Percentiles rank a stretch among this genome's conserved stretches.
Evolutionary conservation across 2,797 vertebrate genomes (phyloP).

Genomic region (Chaenodraco wilsoni): DNA sequence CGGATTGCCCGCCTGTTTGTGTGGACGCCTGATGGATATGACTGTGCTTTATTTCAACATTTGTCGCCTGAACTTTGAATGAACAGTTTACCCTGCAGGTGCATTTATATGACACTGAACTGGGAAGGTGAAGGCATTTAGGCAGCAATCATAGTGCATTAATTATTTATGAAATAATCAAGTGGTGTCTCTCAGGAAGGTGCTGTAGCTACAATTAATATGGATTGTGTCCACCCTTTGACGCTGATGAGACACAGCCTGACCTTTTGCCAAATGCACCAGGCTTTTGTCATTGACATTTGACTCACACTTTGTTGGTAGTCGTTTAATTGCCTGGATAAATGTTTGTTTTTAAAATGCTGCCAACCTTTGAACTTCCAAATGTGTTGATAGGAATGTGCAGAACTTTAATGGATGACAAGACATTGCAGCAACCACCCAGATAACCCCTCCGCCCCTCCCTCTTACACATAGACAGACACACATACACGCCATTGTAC

Average conservation of each 20-base stretch:
- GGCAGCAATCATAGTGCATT: slow-evolving; percentile 66
- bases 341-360: slow-evolving; percentile 38
- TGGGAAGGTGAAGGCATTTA: slow-evolving; percentile 47
- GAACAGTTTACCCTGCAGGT: slow-evolving; percentile 41
- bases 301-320: slow-evolving; percentile 49
- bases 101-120: slow-evolving; percentile 46
- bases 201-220: slow-evolving; percentile 56
- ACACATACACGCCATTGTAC: slow-evolving; percentile 37
- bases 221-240: slow-evolving; percentile 53
- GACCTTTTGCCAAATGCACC: slow-evolving; percentile 68
- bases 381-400: slow-evolving; percentile 34
- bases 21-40: slow-evolving; percentile 21
- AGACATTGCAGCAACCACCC: slow-evolving; percentile 52
- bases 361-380: slow-evolving; percentile 37
- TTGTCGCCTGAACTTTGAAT: slow-evolving; percentile 58
- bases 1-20: slow-evolving; percentile 40
- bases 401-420: slow-evolving; percentile 55
- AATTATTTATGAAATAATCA: slow-evolving; percentile 75
- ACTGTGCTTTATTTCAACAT: slow-evolving; percentile 34
- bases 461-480: neutral
- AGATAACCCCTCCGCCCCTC: neutral
- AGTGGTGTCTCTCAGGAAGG: slow-evolving; percentile 55
- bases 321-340: slow-evolving; percentile 49
- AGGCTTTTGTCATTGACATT: slow-evolving; percentile 59
- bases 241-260: slow-evolving; percentile 65